Evolutionary conservation across 2,113 vertebrate species (phyloP).

Genomic region (Myocastor coypus): DNA sequence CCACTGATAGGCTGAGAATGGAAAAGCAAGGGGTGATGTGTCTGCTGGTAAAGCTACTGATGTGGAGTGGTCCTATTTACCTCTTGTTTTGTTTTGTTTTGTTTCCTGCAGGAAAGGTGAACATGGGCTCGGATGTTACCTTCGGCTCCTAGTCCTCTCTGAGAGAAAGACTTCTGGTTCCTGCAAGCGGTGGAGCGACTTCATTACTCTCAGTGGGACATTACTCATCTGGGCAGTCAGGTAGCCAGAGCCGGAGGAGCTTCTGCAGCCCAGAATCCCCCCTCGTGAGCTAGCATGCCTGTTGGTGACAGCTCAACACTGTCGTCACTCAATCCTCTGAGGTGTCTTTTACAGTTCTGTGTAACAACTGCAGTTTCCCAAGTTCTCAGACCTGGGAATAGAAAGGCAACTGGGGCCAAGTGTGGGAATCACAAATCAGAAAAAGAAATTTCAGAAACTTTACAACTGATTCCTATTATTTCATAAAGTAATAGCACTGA

Average conservation of each 20-base stretch:
- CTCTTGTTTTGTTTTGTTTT: neutral
- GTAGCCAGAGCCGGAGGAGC: neutral
- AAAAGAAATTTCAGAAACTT: neutral
- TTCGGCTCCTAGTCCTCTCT: neutral
- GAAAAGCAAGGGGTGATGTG: neutral
- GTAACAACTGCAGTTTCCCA: neutral
- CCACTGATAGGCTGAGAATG: conserved; percentile 2
- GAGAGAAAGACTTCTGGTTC: neutral
- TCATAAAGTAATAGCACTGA: conserved; percentile 20
- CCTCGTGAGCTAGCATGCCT: neutral
- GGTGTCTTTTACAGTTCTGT: neutral
- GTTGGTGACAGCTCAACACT: neutral
- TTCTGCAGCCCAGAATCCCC: neutral
- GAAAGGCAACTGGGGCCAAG: neutral
- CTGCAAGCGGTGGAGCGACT: neutral
- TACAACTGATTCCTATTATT: neutral
- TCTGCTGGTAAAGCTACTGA: neutral
- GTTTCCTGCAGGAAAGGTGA: neutral
- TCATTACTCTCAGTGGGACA: neutral
- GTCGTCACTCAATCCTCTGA: neutral
- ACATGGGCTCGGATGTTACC: neutral
- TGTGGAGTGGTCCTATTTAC: neutral
- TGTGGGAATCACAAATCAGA: neutral
- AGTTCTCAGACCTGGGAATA: neutral
- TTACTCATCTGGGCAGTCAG: neutral